Base-by-base conservation (phyloP, 2,113 vertebrate species). In the Isichthys henryi region DNA sequence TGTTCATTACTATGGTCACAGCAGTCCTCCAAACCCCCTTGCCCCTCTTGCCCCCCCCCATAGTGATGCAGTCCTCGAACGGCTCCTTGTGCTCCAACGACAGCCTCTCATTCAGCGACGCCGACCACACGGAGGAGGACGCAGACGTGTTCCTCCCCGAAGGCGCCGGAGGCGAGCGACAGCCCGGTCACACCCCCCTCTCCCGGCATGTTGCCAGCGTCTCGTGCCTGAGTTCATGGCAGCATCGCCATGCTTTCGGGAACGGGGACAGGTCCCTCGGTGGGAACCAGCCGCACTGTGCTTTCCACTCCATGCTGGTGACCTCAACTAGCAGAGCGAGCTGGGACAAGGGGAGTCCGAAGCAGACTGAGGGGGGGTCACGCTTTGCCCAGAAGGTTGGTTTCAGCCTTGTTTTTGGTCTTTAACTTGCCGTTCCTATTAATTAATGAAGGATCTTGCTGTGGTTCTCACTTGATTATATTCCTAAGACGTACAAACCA, bases 351-450 rank as follows among this genome's bases (percentile, higher is more conserved):
- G 90, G 90, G 53, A 90, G 87, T 0, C 58, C 88, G 0, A 90
- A 1, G 0, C 89, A 92, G 86, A 96, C 96, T 0, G 93, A 96
- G 3, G 96, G 97, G 45, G 98, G 98, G 88, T 92, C 94, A 46
- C 93, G 97, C 13, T 99, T 99, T 88, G 96, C 97, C 88, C 96
- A 96, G 82, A 99, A 99, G 96, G 98, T 98, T 66, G 91, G 89
- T n/a, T 43, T 49, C 43, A 27, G 31, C 88, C 27, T 45, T 7
- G 6, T 31, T 58, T 89, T 15, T 39, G 27, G n/a, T 21, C 62
- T 80, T 5, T 43, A 80, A 80, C 74, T 39, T 74, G 19, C 80
- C 8, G 43, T 46, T 46, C 21, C 84, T 88, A 11, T 66, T 35
- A 17, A 11, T 66, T 35, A 17, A 46, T 74, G 52, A 88, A 21